Evolutionary conservation across 2,113 vertebrate species (phyloP), one percentile per base, ranked within the genome.

Genomic region (Tympanuchus pallidicinctus): DNA sequence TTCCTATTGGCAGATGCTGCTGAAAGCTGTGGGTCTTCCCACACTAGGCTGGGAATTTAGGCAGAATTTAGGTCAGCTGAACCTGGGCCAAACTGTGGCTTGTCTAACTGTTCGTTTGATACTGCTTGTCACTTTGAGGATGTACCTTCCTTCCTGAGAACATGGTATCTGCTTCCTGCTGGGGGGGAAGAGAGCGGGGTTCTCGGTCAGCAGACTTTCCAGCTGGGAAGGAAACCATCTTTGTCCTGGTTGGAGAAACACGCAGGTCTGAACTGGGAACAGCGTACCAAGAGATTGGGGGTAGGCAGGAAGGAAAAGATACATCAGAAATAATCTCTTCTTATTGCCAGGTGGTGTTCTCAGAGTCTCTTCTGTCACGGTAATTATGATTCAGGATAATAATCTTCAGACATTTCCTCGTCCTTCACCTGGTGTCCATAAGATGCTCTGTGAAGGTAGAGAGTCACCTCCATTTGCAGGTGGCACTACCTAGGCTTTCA

Each of bases 51-150:
- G 32, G 83, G 63, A 93, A 88, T 92, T 93, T 32, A 90, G 77
- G 70, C 86, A 94, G 93, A 86, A 96, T 95, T 94, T 60, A 90
- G 96, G 95, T 96, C 96, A 94, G 86, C 86, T 96, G 96, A 96
- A 61, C 65, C 17, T 72, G 61, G 81, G 92, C 93, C 95, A 96
- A 88, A 32, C 21, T 69, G 57, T 91, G 71, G 47, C 42, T 75
- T 47, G 84, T 36, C 83, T 86, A 47, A 13, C 38, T n/a, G 4
- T 13, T 54, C 12, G 16, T 47, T 71, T 83, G 86, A 69, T 89
- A 2, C 1, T 25, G 65, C 18, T 71, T 66, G 59, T 82, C 80
- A 69, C 65, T 86, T 61, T 21, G 83, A 63, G 89, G 84, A 76
- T 1, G 8, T 50, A 47, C 48, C 54, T 64, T 84, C 79, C 87